Conservation (phyloP, 2,113 vertebrate genomes). For the Pelecanoides urinatrix region DNA sequence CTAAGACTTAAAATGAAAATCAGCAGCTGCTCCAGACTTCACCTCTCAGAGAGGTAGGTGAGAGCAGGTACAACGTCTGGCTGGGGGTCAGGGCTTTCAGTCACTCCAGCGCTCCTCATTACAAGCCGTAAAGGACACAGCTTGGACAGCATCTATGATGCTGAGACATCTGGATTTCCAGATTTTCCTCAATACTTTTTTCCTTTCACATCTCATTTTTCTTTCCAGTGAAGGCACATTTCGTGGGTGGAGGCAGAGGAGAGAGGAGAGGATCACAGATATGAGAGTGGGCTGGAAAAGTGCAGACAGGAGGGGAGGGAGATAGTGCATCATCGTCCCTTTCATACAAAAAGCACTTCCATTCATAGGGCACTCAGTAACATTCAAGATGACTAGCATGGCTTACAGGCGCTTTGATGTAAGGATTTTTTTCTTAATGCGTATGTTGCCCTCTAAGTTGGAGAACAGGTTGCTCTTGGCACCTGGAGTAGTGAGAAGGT, state of each 20-base stretch:
- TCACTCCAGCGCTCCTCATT: not conserved
- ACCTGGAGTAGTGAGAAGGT: not conserved
- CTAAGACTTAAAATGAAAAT: not conserved
- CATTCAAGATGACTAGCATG: not conserved
- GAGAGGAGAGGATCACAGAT: not conserved
- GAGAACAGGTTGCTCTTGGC: not conserved
- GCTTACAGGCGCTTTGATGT: not conserved
- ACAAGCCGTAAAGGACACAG: not conserved
- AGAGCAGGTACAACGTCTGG: conserved; percentile 19
- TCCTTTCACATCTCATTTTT: not conserved
- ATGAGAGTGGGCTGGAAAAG: not conserved
- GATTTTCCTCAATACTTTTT: not conserved
- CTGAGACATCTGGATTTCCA: not conserved
- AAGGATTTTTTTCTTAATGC: not conserved
- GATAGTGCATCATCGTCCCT: not conserved
- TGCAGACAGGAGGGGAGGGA: not conserved
- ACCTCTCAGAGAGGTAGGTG: conserved; percentile 3
- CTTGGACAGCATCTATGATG: not conserved
- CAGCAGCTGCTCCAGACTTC: conserved; percentile 61
- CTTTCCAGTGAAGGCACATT: not conserved
- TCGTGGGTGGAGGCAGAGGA: not conserved
- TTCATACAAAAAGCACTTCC: not conserved
- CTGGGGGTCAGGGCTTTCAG: not conserved
- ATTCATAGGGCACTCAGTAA: not conserved
- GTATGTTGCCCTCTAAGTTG: not conserved